Evolutionary conservation across 2,113 vertebrate genomes (phyloP).

Genomic region (Anoura caudifer): DNA sequence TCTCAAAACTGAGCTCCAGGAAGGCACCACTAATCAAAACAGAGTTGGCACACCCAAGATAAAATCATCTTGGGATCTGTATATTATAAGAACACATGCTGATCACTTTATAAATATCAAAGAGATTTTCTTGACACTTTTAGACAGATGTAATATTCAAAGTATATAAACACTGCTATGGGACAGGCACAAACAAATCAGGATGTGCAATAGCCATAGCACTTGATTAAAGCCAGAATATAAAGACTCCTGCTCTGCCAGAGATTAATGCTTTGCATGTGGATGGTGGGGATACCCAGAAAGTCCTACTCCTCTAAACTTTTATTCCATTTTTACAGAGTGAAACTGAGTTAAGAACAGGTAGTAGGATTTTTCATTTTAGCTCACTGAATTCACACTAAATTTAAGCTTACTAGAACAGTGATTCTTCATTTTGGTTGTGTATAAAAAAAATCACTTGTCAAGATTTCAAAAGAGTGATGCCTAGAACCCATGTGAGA

Average conservation of each 20-base stretch:
- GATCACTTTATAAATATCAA: not conserved
- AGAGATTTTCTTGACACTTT: not conserved
- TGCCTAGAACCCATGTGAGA: not conserved
- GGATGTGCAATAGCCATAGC: not conserved
- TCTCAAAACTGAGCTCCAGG: not conserved
- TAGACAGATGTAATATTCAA: not conserved
- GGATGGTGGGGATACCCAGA: not conserved
- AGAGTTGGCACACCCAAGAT: not conserved
- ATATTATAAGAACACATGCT: not conserved
- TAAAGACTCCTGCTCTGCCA: not conserved
- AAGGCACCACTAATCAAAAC: not conserved
- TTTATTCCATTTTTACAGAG: not conserved
- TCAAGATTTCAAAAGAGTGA: not conserved
- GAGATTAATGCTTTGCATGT: not conserved
- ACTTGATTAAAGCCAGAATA: not conserved
- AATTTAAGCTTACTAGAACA: not conserved
- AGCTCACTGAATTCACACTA: not conserved
- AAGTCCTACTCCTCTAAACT: not conserved
- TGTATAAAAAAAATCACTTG: not conserved
- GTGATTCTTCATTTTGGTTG: not conserved
- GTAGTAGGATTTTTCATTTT: not conserved
- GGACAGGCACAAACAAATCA: not conserved
- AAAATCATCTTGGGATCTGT: not conserved
- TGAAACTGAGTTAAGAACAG: not conserved
- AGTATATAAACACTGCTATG: not conserved